A percentile compares a stretch with the other conserved stretches of the same genome.
Evolutionary conservation across 2,888 invertebrate genomes (phyloP).

Genomic region (Zeuzera pyrina): DNA sequence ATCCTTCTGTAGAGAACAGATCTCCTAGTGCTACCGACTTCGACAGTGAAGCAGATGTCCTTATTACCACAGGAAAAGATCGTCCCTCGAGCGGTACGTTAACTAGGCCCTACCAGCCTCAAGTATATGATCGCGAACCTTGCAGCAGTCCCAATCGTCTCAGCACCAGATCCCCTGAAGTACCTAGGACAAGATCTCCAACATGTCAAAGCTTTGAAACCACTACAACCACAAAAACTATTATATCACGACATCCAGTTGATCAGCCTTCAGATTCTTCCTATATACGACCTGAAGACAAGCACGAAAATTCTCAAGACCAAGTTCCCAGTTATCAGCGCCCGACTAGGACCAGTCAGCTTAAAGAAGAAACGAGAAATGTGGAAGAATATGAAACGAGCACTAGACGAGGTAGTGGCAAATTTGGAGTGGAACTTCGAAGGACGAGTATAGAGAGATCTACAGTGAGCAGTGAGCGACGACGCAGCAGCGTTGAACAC

Average conservation of each 20-base stretch:
- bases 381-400: conserved; percentile 53
- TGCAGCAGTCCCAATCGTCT: conserved; percentile 32
- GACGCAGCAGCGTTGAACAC: conserved; percentile 62
- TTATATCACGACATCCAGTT: conserved; percentile 27
- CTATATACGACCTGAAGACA: conserved; percentile 21
- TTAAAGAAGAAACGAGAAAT: conserved; percentile 43
- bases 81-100: conserved; percentile 23
- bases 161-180: conserved; percentile 33
- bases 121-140: conserved; percentile 24
- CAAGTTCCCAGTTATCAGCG: conserved; percentile 48
- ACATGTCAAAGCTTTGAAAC: conserved; percentile 30
- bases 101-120: conserved; percentile 18
- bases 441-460: conserved; percentile 70
- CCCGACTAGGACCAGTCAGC: conserved; percentile 52
- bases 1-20: conserved; percentile 32
- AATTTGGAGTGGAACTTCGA: conserved; percentile 79
- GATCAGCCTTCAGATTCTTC: conserved; percentile 36
- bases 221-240: conserved; percentile 28
- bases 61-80: conserved; percentile 20
- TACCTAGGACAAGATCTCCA: conserved; percentile 36
- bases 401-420: conserved; percentile 69
- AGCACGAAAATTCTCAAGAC: conserved; percentile 25
- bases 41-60: conserved; percentile 30
- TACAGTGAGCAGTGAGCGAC: conserved; percentile 53
- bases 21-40: conserved; percentile 26